Conservation (phyloP, 2,113 vertebrate species). For the Gymnogyps californianus region DNA sequence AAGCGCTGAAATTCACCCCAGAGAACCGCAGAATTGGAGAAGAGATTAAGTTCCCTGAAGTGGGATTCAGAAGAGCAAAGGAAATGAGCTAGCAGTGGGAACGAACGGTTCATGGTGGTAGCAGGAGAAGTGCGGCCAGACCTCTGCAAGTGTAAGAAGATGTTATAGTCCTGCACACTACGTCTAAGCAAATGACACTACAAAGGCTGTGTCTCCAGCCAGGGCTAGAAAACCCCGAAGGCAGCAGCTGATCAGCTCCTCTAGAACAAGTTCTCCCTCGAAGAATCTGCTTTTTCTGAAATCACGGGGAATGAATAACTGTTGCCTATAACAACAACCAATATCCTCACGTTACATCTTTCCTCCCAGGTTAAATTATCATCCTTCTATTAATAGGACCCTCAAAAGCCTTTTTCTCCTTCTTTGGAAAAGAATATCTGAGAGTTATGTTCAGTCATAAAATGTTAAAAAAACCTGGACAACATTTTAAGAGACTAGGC, state of each 20-base stretch:
- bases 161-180: background rate
- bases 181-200: background rate
- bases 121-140: background rate
- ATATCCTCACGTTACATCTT: background rate
- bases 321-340: slow-evolving; percentile 26
- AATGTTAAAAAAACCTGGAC: background rate
- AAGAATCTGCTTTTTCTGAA: background rate
- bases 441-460: background rate
- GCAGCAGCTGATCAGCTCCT: background rate
- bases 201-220: background rate
- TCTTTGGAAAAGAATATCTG: background rate
- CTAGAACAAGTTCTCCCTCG: background rate
- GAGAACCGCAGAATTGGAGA: background rate
- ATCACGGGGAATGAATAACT: background rate
- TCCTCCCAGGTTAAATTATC: slow-evolving; percentile 3
- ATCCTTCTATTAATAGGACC: slow-evolving; percentile 18
- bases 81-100: background rate
- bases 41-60: background rate
- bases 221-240: background rate
- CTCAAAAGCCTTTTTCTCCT: slow-evolving; percentile 1
- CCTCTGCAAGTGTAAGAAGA: background rate
- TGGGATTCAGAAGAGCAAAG: background rate
- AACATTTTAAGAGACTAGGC: background rate
- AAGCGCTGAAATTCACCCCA: background rate
- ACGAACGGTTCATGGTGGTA: background rate